Percentiles rank a stretch among this genome's conserved stretches.
Evolutionary conservation across 2,113 vertebrate genomes (phyloP).

Genomic region (Pachypanchax playfairii): DNA sequence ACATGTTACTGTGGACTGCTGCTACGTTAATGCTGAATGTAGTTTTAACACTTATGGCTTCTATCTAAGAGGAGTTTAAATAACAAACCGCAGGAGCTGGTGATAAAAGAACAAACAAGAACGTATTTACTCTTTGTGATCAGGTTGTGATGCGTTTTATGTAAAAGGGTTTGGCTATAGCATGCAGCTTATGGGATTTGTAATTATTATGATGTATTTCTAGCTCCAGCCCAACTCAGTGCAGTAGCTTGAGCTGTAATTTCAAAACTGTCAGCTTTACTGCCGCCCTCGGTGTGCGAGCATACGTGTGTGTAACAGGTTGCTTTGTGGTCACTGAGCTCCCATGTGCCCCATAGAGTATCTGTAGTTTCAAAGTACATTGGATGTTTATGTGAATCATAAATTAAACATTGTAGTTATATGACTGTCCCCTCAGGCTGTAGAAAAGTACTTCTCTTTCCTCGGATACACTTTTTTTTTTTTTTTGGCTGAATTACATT

Average conservation of each 20-base stretch:
- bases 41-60: slow-evolving; percentile 19
- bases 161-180: slow-evolving; percentile 6
- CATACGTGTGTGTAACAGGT: slow-evolving; percentile 23
- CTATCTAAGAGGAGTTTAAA: slow-evolving; percentile 6
- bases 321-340: slow-evolving; percentile 27
- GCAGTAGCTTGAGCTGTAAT: slow-evolving; percentile 42
- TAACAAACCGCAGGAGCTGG: slow-evolving; percentile 16
- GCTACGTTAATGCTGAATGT: slow-evolving; percentile 12
- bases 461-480: slow-evolving; percentile 2
- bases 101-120: slow-evolving; percentile 1
- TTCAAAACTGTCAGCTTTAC: slow-evolving; percentile 51
- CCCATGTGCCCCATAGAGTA: slow-evolving; percentile 4
- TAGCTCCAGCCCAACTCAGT: slow-evolving; percentile 9
- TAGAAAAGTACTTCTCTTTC: slow-evolving; percentile 14
- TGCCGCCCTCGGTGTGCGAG: slow-evolving; percentile 17
- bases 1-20: slow-evolving; percentile 35
- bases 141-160: not conserved
- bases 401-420: slow-evolving; percentile 26
- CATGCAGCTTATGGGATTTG: slow-evolving; percentile 1
- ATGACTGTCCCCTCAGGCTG: slow-evolving; percentile 32
- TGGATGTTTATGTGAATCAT: slow-evolving; percentile 5
- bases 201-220: slow-evolving; percentile 34
- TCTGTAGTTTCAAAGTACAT: slow-evolving; percentile 7
- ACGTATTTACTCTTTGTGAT: not conserved
- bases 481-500: too few species aligned